phyloP scores from a whole-genome alignment of 2,888 invertebrate genomes.

The Ophion obscuratus region DNA sequence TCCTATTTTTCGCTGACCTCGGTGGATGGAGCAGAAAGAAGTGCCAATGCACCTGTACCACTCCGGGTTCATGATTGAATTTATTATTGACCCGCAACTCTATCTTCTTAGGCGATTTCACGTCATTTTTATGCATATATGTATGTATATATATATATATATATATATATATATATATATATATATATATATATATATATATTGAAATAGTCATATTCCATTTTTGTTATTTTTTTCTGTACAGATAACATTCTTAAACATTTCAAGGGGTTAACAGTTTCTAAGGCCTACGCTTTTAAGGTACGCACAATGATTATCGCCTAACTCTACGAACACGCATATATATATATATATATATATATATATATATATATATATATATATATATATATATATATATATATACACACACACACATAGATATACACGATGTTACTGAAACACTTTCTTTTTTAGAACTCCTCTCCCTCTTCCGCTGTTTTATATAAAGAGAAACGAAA shows the following conservation, averaged over 20 bases:
- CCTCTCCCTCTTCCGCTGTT: background rate
- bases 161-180: slow-evolving; percentile 1
- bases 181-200: background rate
- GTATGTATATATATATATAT: slow-evolving; percentile 18
- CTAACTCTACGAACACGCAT: slow-evolving; percentile 45
- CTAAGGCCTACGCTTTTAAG: slow-evolving; percentile 79
- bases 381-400: too few relatives aligned
- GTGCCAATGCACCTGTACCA: slow-evolving; percentile 41
- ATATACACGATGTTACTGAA: slow-evolving; percentile 58
- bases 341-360: slow-evolving; percentile 19
- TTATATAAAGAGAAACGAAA: slow-evolving; percentile 46
- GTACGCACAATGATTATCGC: slow-evolving; percentile 74
- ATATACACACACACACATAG: too few relatives aligned
- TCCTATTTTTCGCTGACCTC: slow-evolving; percentile 52
- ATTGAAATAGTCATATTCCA: slow-evolving; percentile 49
- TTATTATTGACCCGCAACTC: slow-evolving; percentile 58
- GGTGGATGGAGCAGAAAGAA: slow-evolving; percentile 29
- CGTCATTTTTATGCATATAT: slow-evolving; percentile 3
- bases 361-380: slow-evolving; percentile 19
- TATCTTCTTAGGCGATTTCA: slow-evolving; percentile 32
- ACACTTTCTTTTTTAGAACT: slow-evolving; percentile 61
- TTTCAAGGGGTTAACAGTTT: slow-evolving; percentile 77
- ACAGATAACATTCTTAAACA: slow-evolving; percentile 77
- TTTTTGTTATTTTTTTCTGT: slow-evolving; percentile 66
- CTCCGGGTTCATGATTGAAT: slow-evolving; percentile 30